A percentile compares a stretch with the other conserved stretches of the same genome.
Evolutionary conservation across 2,888 invertebrate species (phyloP).

Genomic region (Meloe dianella): DNA sequence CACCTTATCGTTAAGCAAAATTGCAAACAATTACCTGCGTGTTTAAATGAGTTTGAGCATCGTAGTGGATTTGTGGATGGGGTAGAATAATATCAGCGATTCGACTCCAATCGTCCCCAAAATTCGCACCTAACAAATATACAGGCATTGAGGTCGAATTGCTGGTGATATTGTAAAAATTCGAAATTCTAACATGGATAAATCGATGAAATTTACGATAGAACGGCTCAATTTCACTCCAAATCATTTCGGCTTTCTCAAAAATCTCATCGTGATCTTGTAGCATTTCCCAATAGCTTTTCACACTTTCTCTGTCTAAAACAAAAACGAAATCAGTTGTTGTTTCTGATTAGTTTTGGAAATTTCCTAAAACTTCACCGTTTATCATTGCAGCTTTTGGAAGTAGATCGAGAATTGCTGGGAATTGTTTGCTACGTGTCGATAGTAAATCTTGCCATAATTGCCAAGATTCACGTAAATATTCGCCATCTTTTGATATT

Average conservation of each 20-base stretch:
- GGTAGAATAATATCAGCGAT: conserved; percentile 64
- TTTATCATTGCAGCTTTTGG: conserved; percentile 45
- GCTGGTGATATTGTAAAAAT: conserved; percentile 59
- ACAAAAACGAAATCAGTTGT: conserved; percentile 35
- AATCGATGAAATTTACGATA: conserved; percentile 65
- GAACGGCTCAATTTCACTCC: conserved; percentile 64
- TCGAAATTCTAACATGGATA: conserved; percentile 61
- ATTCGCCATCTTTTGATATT: conserved; percentile 37
- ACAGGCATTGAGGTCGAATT: conserved; percentile 58
- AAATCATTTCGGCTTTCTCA: conserved; percentile 62
- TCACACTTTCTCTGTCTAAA: conserved; percentile 59
- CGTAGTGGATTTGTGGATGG: conserved; percentile 57
- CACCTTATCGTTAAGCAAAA: too few species aligned
- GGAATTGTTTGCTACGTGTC: conserved; percentile 35
- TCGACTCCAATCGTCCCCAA: conserved; percentile 67
- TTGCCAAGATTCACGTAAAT: conserved; percentile 44
- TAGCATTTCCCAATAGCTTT: conserved; percentile 65
- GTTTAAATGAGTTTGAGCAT: conserved; percentile 44
- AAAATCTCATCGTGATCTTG: conserved; percentile 63
- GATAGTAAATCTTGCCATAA: conserved; percentile 43
- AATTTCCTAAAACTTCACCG: conserved; percentile 38
- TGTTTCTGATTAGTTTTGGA: neutral
- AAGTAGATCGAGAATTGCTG: conserved; percentile 41
- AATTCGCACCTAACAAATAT: conserved; percentile 63
- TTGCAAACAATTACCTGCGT: too few species aligned